Evolutionary conservation across 2,888 invertebrate genomes (phyloP), one percentile per base, ranked within the genome.

Genomic region (Mayetiola destructor): DNA sequence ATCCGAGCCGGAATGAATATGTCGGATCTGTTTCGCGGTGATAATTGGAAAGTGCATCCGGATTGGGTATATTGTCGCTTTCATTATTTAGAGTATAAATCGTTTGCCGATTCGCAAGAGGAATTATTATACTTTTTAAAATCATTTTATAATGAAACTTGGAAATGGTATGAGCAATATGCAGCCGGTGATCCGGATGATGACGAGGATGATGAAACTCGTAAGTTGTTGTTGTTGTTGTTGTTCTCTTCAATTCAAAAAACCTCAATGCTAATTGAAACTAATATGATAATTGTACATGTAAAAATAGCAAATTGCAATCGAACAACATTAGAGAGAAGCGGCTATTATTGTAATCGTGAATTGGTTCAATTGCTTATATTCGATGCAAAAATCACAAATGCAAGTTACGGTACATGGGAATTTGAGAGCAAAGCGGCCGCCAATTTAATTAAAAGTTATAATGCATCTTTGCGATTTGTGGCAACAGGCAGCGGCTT

Each of bases 11-110:
- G 82, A 40, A 75, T 80, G 55, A 81, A 84, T 65, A 80, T 88
- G 39, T 80, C 82, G 0, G 80, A 81, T 52, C 88, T 81, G 67
- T 89, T 89, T 66, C 73, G 75, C 59, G 87, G 84, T 12, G 77
- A 76, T 6, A 78, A 82, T 66, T 89, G 85, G 81, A 81, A 83
- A 65, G 77, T 89, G 30, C 90, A 91, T 73, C 89, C 89, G 0
- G 82, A 87, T 64, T 92, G 91, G 91, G 84, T 88, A 0, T 91
- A 90, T 68, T 91, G 91, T 68, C 86, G 86, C 65, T 90, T 87
- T 67, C 88, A 88, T 67, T 88, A 89, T 66, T 73, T 85, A 56
- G 85, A 86, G 67, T 84, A 83, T 0, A 85, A 86, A 64, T 82
- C 84, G 65, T 85, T 84, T 59, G 73, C 76, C 9, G 79, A 77